Percentiles rank a stretch among this genome's conserved stretches.
Evolutionary conservation across 2,888 invertebrate genomes (phyloP).

Genomic region (Timema cristinae): DNA sequence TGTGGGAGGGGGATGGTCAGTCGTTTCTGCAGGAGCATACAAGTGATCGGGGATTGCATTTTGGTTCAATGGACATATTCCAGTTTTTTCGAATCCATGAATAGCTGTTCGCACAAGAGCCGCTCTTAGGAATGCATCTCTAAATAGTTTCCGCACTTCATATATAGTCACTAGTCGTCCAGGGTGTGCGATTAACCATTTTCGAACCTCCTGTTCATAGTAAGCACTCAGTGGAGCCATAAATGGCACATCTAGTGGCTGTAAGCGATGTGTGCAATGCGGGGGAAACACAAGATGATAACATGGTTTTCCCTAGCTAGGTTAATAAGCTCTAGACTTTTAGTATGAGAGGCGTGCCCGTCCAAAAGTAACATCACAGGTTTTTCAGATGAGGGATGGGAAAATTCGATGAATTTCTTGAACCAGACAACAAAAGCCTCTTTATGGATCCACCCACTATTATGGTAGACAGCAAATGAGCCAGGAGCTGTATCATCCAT

Average conservation of each 20-base stretch:
- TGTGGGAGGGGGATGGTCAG: no score
- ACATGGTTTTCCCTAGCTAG: constrained; percentile 7
- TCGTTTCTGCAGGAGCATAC: no score
- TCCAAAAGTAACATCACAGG: not conserved
- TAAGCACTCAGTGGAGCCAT: not conserved
- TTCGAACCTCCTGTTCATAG: constrained; percentile 3
- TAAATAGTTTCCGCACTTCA: not conserved
- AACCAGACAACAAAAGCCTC: not conserved
- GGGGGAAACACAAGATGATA: not conserved
- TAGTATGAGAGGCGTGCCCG: not conserved
- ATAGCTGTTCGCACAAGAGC: not conserved
- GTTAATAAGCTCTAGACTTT: constrained; percentile 5
- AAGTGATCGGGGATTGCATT: no score
- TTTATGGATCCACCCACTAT: constrained; percentile 31
- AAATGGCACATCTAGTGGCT: constrained; percentile 1
- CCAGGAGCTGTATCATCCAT: constrained; percentile 31
- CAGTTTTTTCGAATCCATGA: not conserved
- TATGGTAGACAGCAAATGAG: constrained; percentile 26
- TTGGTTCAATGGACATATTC: not conserved
- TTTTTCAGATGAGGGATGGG: constrained; percentile 21
- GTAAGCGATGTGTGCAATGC: constrained; percentile 5
- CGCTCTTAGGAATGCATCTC: not conserved
- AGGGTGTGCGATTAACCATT: constrained; percentile 7
- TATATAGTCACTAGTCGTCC: constrained; percentile 7
- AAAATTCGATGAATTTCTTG: constrained; percentile 15